Evolutionary conservation across 2,113 vertebrate species (phyloP).

Genomic region (Apodemus speciosus): DNA sequence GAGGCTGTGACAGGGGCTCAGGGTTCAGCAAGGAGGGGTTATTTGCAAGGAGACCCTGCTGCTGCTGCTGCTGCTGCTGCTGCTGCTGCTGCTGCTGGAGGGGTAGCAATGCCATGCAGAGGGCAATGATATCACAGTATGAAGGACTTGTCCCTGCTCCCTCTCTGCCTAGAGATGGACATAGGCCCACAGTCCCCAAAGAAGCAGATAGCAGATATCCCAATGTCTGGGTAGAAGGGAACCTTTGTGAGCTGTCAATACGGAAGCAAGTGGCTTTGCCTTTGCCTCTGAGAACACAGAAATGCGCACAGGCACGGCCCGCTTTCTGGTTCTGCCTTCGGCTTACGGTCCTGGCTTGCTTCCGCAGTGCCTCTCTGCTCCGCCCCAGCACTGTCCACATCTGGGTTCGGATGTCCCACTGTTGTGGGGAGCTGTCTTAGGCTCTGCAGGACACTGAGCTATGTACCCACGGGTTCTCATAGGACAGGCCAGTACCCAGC

Average conservation of each 20-base stretch:
- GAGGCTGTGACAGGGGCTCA: not conserved
- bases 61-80: not conserved
- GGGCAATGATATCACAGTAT: fast-evolving
- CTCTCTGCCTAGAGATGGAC: not conserved
- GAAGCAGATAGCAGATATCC: not conserved
- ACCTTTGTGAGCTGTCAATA: no score
- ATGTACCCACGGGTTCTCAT: fast-evolving
- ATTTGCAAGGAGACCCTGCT: not conserved
- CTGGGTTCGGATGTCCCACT: fast-evolving
- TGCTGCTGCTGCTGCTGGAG: no score
- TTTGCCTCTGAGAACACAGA: fast-evolving
- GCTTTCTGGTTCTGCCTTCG: fast-evolving
- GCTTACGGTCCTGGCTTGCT: fast-evolving
- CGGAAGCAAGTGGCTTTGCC: fast-evolving
- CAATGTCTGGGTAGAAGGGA: fast-evolving
- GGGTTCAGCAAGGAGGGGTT: not conserved
- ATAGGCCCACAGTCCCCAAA: not conserved
- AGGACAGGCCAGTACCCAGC: not conserved
- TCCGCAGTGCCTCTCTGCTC: not conserved
- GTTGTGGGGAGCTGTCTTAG: fast-evolving
- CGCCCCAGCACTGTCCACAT: fast-evolving
- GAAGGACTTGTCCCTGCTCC: not conserved
- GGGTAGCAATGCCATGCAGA: no score
- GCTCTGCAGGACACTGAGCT: fast-evolving
- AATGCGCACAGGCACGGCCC: fast-evolving